A percentile compares a stretch with the other conserved stretches of the same genome.
phyloP scores from a whole-genome alignment of 2,113 vertebrate genomes.

The Anser cygnoides region DNA sequence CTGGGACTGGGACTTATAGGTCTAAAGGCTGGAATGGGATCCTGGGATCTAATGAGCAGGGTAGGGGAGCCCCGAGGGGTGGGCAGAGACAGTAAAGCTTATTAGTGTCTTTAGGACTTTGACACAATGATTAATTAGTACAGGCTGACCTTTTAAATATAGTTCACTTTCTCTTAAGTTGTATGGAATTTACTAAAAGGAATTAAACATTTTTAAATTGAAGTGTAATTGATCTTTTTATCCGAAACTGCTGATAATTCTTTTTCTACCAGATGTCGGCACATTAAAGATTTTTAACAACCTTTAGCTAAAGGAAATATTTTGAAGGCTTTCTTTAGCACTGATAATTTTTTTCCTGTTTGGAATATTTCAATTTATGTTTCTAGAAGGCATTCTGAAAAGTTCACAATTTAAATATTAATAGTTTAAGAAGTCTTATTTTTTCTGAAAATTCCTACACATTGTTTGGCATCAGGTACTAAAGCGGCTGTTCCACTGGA shows the following conservation, averaged over 20 bases:
- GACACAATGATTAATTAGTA: neutral
- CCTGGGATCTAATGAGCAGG: neutral
- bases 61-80: neutral
- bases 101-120: neutral
- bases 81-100: neutral
- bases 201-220: neutral
- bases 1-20: neutral
- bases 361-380: neutral
- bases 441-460: neutral
- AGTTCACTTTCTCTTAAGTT: neutral
- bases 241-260: neutral
- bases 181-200: neutral
- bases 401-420: neutral
- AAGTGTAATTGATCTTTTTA: neutral
- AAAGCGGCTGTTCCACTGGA: neutral
- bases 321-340: neutral
- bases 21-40: fast-evolving
- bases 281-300: neutral
- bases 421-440: neutral
- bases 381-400: neutral
- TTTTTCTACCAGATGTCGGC: neutral
- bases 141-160: neutral
- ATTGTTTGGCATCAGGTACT: neutral
- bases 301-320: neutral
- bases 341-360: neutral